phyloP scores from a whole-genome alignment of 2,888 invertebrate genomes.

The Agriopis leucophaearia region DNA sequence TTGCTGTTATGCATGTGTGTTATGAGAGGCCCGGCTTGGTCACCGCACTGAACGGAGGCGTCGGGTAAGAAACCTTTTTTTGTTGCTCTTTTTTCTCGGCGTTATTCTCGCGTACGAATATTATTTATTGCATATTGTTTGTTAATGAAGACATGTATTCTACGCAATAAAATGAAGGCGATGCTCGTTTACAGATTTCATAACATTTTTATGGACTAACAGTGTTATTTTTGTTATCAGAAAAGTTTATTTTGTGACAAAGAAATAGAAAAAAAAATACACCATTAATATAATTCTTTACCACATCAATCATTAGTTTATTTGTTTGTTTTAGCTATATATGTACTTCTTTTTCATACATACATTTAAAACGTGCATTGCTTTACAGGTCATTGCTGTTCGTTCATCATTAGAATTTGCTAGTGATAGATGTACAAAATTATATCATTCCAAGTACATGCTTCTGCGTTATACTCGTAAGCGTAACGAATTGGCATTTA shows the following conservation, averaged over 20 bases:
- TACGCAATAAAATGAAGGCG: conserved; percentile 17
- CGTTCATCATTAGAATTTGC: background rate
- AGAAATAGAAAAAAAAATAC: too few relatives aligned
- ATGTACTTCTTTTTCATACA: too few relatives aligned
- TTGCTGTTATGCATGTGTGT: conserved; percentile 84
- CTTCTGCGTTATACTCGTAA: conserved; percentile 9
- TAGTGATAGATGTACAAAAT: conserved; percentile 5
- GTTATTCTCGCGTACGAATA: conserved; percentile 21
- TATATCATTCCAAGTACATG: conserved; percentile 4
- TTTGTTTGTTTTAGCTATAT: too few relatives aligned
- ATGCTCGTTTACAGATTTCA: conserved; percentile 20
- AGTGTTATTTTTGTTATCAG: conserved; percentile 9
- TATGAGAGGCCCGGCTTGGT: conserved; percentile 82
- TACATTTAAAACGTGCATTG: too few relatives aligned
- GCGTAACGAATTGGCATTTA: conserved; percentile 15
- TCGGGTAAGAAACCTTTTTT: conserved; percentile 70
- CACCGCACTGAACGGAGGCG: conserved; percentile 79
- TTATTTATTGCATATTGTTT: conserved; percentile 38
- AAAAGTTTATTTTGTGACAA: too few relatives aligned
- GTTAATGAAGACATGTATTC: conserved; percentile 32
- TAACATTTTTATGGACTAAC: conserved; percentile 25
- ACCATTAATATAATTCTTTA: too few relatives aligned
- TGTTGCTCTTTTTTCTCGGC: conserved; percentile 19
- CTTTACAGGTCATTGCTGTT: too few relatives aligned
- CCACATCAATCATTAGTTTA: too few relatives aligned